Conservation (phyloP, 2,888 invertebrate genomes). For the Pherbina coryleti region DNA sequence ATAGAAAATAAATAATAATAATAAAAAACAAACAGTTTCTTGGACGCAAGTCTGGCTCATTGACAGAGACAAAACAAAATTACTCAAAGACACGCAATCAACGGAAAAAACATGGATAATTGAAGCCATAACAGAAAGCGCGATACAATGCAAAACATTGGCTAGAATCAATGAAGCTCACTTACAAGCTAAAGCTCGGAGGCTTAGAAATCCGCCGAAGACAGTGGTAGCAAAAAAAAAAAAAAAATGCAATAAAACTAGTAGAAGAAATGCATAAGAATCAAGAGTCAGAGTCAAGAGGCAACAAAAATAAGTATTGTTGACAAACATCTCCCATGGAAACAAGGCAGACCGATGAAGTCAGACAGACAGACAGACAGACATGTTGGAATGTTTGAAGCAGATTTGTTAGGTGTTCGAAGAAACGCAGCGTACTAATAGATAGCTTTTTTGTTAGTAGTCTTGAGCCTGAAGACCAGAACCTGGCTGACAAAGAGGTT, state of each 20-base stretch:
- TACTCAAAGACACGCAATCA: constrained; percentile 20
- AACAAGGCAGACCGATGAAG: background rate
- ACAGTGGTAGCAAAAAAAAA: background rate
- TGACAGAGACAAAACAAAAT: background rate
- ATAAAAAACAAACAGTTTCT: background rate
- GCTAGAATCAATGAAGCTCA: constrained; percentile 23
- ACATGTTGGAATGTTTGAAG: constrained; percentile 31
- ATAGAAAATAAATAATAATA: background rate
- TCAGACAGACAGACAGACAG: constrained; percentile 18
- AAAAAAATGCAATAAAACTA: background rate
- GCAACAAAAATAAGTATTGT: background rate
- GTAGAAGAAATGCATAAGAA: constrained; percentile 18
- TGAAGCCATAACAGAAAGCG: background rate
- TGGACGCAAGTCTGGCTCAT: background rate
- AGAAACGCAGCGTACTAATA: constrained; percentile 1
- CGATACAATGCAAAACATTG: background rate
- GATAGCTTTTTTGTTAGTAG: background rate
- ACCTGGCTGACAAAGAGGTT: constrained; percentile 30
- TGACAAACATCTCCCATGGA: no score
- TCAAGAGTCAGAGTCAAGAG: constrained; percentile 13
- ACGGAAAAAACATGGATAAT: background rate
- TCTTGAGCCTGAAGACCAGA: background rate
- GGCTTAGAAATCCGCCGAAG: background rate
- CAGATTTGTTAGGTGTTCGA: background rate
- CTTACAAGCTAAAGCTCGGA: background rate